A percentile compares a stretch with the other conserved stretches of the same genome.
phyloP scores from a whole-genome alignment of 2,113 vertebrate genomes.

The Ictalurus punctatus region DNA sequence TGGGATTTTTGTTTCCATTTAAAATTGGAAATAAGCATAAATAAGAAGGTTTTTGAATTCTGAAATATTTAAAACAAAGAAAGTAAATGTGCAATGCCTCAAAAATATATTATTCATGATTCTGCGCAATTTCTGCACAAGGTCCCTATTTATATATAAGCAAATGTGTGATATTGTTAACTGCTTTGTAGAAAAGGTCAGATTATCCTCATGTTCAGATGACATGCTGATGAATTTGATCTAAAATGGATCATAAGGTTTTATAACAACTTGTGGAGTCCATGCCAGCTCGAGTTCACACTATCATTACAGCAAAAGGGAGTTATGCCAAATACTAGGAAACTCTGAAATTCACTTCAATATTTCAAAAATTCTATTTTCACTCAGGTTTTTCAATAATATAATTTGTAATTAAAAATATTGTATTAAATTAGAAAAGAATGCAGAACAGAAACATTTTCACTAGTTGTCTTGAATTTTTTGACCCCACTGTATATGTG shows the following conservation, averaged over 20 bases:
- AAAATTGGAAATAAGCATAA: neutral
- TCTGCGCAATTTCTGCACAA: neutral
- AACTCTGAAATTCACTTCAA: neutral
- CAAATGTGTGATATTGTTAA: too few species aligned
- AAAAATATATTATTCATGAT: neutral
- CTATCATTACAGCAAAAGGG: neutral
- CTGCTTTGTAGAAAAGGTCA: too few species aligned
- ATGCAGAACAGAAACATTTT: neutral
- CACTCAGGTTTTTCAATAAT: neutral
- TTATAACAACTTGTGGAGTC: neutral
- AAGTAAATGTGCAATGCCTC: neutral
- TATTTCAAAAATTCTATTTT: neutral
- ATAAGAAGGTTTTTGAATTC: neutral
- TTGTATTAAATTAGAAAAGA: neutral
- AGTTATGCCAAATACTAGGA: neutral
- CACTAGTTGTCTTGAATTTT: neutral
- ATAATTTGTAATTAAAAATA: neutral
- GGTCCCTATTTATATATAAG: too few species aligned
- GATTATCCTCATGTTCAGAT: neutral
- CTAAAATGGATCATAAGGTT: neutral
- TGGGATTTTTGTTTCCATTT: neutral
- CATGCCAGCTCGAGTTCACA: neutral
- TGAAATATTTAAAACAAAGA: neutral
- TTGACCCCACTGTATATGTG: neutral
- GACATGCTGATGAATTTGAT: neutral